Evolutionary conservation across 1,140 invertebrate species (phyloP), one percentile per base, ranked within the genome.

Genomic region (Vanessa tameamea): DNA sequence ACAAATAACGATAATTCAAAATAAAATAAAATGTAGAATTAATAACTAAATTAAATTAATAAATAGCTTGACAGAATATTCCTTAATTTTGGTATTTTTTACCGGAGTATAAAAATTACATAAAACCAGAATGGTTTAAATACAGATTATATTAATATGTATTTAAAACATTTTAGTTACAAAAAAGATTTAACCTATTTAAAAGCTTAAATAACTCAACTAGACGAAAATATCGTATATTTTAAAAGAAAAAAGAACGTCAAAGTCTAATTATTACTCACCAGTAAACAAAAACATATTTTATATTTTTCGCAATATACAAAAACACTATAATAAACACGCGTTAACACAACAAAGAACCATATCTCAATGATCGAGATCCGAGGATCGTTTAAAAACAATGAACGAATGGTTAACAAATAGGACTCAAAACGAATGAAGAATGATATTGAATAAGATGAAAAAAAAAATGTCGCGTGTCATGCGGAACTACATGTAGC

Each of bases 371-470:
- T 71, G 61, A 50, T 31, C 26, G 26, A 20, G 20, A 20, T 20
- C 20, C 20, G 20, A 31, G 26, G 3, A 31, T 64, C 37, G 16
- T 57, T 66, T 16, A 20, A 53, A 63, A 53, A 67, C 64, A 67
- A 47, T 68, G 66, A 69, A 73, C 53, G 65, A 69, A 68, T 66
- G 65, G 9, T 69, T 68, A 73, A 73, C 65, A 73, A 63, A 68
- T 43, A 67, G 14, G 15, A 26, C 50, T 50, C 37, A 37, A 73
- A 73, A 61, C 23, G 64, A 63, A 64, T 57, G 66, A 69, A 31
- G 61, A 65, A 72, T 37, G 43, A 64, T 51, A 53, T 6, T 26
- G 64, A 72, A 61, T 16, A 64, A 72, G 51, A 55, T 23, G 53
- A 69, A 37, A 55, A 26, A n/a, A 31, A 69, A 23, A 61, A 47